Base-by-base conservation (phyloP, 2,888 invertebrate species). In the Epinotia bilunana region DNA sequence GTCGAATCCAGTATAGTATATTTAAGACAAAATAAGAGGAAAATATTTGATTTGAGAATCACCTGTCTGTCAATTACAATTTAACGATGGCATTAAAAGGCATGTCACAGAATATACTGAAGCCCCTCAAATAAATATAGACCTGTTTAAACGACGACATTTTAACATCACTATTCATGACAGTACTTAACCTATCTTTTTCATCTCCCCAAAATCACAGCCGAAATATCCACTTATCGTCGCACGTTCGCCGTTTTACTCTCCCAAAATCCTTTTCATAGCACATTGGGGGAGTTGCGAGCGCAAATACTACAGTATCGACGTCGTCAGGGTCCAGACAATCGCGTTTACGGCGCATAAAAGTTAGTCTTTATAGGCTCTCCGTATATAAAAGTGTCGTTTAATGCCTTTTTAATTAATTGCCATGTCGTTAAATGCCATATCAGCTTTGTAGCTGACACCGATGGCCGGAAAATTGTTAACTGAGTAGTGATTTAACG, bases 291-390 rank as follows among this genome's bases (percentile, higher is more conserved):
- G 77, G 76, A 83, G 79, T 86, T 84, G 81, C 78, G 82, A 81
- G 82, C 83, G 82, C 82, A 80, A 82, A 82, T 46, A 55, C 83
- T 82, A 80, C 85, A 85, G 88, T 86, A 87, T 88, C 89, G 87
- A 87, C 86, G 87, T 86, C 88, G 89, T 84, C 88, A 86, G 89
- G 88, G 89, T 87, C 89, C 86, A 91, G 91, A 93, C 94, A 94
- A 94, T 94, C 93, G 90, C 91, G 88, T 94, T 94, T 94, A 94
- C 92, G 93, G 91, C 91, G 87, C 91, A 94, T 94, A 94, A 94
- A 94, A 94, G 92, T 93, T 93, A 94, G 92, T 91, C 93, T 94
- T 94, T 94, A 94, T 94, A 92, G 93, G 87, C 91, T 86, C 87
- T 89, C 84, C 85, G 90, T 90, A 88, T 91, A 93, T 94, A 94